phyloP scores from a whole-genome alignment of 2,888 invertebrate genomes.

The Dasypogon diadema region DNA sequence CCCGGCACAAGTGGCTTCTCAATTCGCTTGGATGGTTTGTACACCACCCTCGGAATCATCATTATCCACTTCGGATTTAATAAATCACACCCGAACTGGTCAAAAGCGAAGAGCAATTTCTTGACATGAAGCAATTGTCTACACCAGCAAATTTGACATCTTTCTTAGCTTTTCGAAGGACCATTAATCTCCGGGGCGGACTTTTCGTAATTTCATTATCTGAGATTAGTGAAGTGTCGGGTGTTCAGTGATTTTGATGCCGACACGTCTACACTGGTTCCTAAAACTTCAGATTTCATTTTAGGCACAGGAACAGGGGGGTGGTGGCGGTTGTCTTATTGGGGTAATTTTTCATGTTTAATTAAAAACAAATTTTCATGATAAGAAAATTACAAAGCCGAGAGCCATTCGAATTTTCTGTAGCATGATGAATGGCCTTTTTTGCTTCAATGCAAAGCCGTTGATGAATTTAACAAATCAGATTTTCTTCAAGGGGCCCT shows the following conservation, averaged over 20 bases:
- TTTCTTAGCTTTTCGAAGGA: conserved; percentile 1
- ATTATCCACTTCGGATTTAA: background rate
- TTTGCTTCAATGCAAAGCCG: background rate
- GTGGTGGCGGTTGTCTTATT: background rate
- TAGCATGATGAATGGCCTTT: conserved; percentile 9
- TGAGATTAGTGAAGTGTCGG: conserved; percentile 23
- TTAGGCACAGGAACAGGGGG: background rate
- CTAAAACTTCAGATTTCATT: background rate
- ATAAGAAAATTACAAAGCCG: conserved; percentile 44
- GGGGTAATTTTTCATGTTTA: conserved; percentile 53
- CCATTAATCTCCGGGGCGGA: conserved; percentile 15
- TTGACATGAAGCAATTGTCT: conserved; percentile 34
- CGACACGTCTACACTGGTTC: background rate
- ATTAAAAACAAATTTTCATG: conserved; percentile 52
- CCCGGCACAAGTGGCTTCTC: background rate
- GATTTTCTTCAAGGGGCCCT: background rate
- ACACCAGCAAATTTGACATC: conserved; percentile 51
- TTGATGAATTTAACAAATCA: conserved; percentile 20
- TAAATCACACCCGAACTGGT: conserved; percentile 23
- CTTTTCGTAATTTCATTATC: conserved; percentile 47
- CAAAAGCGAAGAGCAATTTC: conserved; percentile 14
- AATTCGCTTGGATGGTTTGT: background rate
- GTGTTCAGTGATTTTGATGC: conserved; percentile 4
- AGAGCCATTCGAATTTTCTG: conserved; percentile 7
- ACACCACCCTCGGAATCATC: background rate